Percentiles rank a stretch among this genome's conserved stretches.
Conservation (phyloP, 1,140 invertebrate species). For the Pectinophora gossypiella region DNA sequence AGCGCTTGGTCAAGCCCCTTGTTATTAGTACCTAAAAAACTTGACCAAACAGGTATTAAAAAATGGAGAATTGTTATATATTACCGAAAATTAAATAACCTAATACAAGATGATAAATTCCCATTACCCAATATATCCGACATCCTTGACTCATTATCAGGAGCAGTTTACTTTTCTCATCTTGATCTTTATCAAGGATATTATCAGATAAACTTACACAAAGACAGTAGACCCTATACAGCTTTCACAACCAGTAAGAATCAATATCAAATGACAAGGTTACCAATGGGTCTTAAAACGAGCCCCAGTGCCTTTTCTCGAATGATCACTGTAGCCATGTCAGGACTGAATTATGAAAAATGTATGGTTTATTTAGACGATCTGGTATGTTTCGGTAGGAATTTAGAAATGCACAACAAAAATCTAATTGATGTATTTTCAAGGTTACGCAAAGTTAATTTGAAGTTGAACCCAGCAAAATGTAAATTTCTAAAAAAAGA, state of each 20-base stretch:
- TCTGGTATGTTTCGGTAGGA: conserved; percentile 40
- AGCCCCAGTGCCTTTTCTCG: conserved; percentile 17
- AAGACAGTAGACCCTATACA: conserved; percentile 16
- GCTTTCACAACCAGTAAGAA: conserved; percentile 19
- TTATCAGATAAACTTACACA: conserved; percentile 13
- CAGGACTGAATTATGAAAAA: conserved; percentile 20
- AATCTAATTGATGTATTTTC: conserved; percentile 52
- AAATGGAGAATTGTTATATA: conserved; percentile 18
- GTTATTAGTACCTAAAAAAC: conserved; percentile 21
- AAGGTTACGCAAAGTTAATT: conserved; percentile 40
- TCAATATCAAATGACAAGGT: conserved; percentile 21
- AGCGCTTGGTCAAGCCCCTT: conserved; percentile 21
- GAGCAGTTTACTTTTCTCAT: conserved; percentile 18
- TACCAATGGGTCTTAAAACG: conserved; percentile 25
- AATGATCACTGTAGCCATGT: conserved; percentile 21
- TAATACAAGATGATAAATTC: conserved; percentile 13
- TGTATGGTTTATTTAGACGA: conserved; percentile 61
- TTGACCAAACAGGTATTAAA: conserved; percentile 7
- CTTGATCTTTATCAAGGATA: conserved; percentile 17
- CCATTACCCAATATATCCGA: conserved; percentile 12
- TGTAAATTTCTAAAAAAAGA: conserved; percentile 56
- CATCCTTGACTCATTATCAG: conserved; percentile 21
- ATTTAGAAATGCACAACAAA: conserved; percentile 32
- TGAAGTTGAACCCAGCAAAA: conserved; percentile 53
- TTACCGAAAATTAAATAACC: conserved; percentile 12